Evolutionary conservation across 2,797 vertebrate species (phyloP).

Genomic region (Poecilia gillii): DNA sequence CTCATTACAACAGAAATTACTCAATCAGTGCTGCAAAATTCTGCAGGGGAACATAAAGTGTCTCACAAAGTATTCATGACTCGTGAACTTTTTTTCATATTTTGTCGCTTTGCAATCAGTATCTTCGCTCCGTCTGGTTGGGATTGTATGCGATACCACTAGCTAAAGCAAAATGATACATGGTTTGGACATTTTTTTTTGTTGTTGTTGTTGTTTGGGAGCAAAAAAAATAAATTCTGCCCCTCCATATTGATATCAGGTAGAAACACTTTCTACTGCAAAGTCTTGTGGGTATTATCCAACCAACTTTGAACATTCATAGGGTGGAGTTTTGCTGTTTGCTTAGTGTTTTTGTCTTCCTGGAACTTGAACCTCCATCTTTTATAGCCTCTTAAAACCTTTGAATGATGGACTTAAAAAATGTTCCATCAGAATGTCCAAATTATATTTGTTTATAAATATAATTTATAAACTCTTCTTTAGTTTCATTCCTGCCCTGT

Average conservation of each 20-base stretch:
- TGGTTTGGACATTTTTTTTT: background rate
- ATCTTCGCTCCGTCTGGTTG: background rate
- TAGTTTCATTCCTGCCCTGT: background rate
- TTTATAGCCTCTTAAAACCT: background rate
- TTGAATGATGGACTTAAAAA: background rate
- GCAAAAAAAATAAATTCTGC: background rate
- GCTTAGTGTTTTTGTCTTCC: background rate
- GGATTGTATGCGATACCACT: background rate
- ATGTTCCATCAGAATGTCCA: background rate
- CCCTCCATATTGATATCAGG: background rate
- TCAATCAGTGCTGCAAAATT: slow-evolving; percentile 7
- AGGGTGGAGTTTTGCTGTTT: background rate
- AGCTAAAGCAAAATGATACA: no score
- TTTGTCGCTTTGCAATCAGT: background rate
- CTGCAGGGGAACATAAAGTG: background rate
- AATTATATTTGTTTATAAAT: background rate
- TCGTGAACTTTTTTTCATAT: background rate
- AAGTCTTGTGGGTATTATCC: background rate
- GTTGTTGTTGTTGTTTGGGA: background rate
- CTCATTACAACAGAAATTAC: slow-evolving; percentile 1
- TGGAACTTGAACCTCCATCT: background rate
- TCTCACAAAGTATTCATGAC: background rate
- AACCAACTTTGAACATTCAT: background rate
- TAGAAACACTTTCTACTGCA: background rate
- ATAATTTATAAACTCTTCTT: background rate